Evolutionary conservation across 2,888 invertebrate species (phyloP).

Genomic region (Agonopterix subpropinquella): DNA sequence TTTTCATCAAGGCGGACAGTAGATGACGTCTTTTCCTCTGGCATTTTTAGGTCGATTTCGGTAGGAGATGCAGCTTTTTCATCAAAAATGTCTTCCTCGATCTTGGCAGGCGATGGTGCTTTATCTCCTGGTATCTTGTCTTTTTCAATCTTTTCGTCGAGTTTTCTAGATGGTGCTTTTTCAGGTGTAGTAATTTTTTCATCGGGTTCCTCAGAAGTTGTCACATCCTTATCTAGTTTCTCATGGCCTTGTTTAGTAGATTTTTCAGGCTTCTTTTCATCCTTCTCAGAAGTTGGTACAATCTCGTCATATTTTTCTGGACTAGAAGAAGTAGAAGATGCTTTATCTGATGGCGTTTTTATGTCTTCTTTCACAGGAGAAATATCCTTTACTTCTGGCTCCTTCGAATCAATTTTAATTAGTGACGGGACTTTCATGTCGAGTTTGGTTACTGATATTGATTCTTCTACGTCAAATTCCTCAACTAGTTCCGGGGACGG

Average conservation of each 20-base stretch:
- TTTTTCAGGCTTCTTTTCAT: constrained; percentile 5
- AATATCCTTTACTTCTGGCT: too few relatives aligned
- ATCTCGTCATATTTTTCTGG: constrained; percentile 6
- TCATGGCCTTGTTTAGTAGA: constrained; percentile 7
- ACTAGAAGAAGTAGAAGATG: constrained; percentile 4
- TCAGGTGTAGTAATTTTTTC: not conserved
- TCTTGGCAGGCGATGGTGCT: constrained; percentile 1
- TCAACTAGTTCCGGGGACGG: too few relatives aligned
- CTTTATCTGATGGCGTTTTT: constrained; percentile 10
- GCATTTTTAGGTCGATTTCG: constrained; percentile 1
- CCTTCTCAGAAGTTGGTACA: not conserved
- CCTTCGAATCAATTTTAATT: too few relatives aligned
- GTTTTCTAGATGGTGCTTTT: not conserved
- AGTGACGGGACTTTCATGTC: too few relatives aligned
- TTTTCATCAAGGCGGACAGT: constrained; percentile 10
- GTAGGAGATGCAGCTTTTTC: not conserved
- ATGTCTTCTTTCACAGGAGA: not conserved
- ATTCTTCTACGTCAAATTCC: too few relatives aligned
- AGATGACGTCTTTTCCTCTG: constrained; percentile 8
- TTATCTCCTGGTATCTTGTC: constrained; percentile 3
- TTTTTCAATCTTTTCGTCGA: constrained; percentile 6
- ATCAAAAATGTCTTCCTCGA: constrained; percentile 3
- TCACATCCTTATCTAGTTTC: constrained; percentile 8
- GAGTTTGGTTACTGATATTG: not conserved
- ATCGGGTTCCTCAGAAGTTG: not conserved